These are phyloP conservation scores for Agrochola lota DNA, from an alignment of 2,888 invertebrate genomes.

Conservation along the genomic window DNA sequence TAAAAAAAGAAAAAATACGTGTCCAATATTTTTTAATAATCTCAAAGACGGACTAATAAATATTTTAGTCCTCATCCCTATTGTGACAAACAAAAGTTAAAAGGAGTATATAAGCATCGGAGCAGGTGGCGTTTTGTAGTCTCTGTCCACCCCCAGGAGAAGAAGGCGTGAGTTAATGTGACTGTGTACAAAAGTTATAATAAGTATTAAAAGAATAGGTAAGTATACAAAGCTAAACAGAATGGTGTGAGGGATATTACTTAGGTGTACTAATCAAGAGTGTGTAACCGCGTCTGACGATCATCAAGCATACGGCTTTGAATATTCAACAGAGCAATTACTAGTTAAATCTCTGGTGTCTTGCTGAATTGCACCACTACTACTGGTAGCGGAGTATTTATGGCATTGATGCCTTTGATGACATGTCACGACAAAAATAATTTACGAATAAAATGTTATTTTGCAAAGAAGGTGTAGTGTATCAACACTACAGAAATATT, in stretches of 20 bases:
- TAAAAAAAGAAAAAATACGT: no score
- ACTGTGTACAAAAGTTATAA: background rate
- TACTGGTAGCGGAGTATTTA: conserved; percentile 28
- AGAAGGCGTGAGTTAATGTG: background rate
- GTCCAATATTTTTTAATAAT: no score
- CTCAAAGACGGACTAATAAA: no score
- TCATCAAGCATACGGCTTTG: conserved; percentile 66
- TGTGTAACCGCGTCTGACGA: conserved; percentile 57
- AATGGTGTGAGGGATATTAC: conserved; percentile 31
- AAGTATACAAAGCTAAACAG: background rate
- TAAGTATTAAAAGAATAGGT: background rate
- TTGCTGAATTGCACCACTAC: conserved; percentile 60
- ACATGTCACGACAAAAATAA: background rate
- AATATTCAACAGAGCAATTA: conserved; percentile 74
- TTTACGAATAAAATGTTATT: background rate
- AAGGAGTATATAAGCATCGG: background rate
- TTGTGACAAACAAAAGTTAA: background rate
- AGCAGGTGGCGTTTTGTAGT: background rate
- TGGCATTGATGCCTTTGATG: background rate
- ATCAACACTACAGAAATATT: background rate
- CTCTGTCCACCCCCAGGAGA: background rate
- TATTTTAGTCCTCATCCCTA: no score
- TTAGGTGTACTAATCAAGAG: conserved; percentile 61
- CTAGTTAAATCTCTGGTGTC: conserved; percentile 71
- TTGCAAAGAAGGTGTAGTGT: background rate